Percentiles rank a stretch among this genome's conserved stretches.
Conservation (phyloP, 1,140 invertebrate genomes). For the Drosophila trapezifrons region DNA sequence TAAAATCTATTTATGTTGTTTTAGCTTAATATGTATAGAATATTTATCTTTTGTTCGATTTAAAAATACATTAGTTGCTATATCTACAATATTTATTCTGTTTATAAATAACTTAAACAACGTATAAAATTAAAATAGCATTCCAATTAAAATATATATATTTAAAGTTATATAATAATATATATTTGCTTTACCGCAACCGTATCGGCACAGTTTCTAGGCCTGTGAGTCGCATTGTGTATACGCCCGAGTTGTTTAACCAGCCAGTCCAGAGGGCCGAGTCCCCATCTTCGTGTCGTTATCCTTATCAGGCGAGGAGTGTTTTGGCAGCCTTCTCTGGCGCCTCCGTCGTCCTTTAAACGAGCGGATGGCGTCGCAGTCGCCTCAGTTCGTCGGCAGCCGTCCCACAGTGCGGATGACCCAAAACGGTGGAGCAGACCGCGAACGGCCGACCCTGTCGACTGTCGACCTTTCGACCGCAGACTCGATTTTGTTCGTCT, state of each 20-base stretch:
- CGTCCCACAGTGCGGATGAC: conserved; percentile 74
- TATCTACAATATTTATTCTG: too few relatives aligned
- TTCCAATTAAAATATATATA: not conserved
- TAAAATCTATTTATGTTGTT: too few relatives aligned
- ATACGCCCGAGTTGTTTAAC: conserved; percentile 12
- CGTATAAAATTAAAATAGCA: not conserved
- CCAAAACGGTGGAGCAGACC: conserved; percentile 41
- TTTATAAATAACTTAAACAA: too few relatives aligned
- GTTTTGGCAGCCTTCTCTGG: conserved; percentile 49
- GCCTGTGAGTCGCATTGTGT: conserved; percentile 17
- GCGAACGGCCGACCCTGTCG: conserved; percentile 22
- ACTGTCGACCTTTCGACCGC: conserved; percentile 24
- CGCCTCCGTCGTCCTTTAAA: conserved; percentile 63
- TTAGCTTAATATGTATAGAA: too few relatives aligned
- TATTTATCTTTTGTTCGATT: too few relatives aligned
- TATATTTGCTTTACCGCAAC: not conserved
- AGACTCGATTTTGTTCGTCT: conserved; percentile 21
- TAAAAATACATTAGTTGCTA: too few relatives aligned
- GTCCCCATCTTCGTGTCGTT: conserved; percentile 52
- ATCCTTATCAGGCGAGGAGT: conserved; percentile 67
- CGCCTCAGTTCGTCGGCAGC: conserved; percentile 75
- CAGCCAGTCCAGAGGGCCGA: conserved; percentile 16
- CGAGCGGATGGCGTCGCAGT: conserved; percentile 39
- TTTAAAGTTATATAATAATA: not conserved
- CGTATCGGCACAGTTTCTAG: conserved; percentile 27